Conservation (phyloP, 2,888 invertebrate genomes). For the Agrotis puta region DNA sequence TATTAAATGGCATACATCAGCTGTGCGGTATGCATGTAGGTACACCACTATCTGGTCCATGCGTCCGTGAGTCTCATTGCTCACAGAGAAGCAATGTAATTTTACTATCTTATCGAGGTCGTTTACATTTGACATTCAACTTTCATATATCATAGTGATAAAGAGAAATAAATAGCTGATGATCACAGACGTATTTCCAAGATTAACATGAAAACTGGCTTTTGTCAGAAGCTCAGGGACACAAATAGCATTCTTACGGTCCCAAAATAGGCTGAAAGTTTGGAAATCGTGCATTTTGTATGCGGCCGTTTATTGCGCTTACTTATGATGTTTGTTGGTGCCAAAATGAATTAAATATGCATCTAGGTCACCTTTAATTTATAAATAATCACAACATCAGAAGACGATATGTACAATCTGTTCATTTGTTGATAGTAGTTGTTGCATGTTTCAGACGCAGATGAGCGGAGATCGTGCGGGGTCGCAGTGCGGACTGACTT, state of each 20-base stretch:
- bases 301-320: conserved; percentile 51
- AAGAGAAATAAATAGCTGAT: conserved; percentile 59
- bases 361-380: conserved; percentile 62
- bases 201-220: conserved; percentile 22
- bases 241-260: neutral
- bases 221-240: neutral
- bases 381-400: conserved; percentile 44
- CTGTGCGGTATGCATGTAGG: conserved; percentile 23
- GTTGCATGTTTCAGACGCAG: conserved; percentile 86
- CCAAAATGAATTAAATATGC: conserved; percentile 62
- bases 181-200: conserved; percentile 26
- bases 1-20: conserved; percentile 15
- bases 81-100: conserved; percentile 75
- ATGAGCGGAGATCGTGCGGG: conserved; percentile 90
- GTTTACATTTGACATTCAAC: conserved; percentile 88
- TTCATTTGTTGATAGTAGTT: conserved; percentile 39
- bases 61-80: conserved; percentile 65
- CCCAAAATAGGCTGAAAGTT: conserved; percentile 31
- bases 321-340: conserved; percentile 52
- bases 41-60: conserved; percentile 58
- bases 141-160: conserved; percentile 72
- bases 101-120: conserved; percentile 85
- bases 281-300: conserved; percentile 38
- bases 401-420: conserved; percentile 30
- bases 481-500: conserved; percentile 92